Evolutionary conservation across 2,888 invertebrate genomes (phyloP).

Genomic region (Nemotelus nigrinus): DNA sequence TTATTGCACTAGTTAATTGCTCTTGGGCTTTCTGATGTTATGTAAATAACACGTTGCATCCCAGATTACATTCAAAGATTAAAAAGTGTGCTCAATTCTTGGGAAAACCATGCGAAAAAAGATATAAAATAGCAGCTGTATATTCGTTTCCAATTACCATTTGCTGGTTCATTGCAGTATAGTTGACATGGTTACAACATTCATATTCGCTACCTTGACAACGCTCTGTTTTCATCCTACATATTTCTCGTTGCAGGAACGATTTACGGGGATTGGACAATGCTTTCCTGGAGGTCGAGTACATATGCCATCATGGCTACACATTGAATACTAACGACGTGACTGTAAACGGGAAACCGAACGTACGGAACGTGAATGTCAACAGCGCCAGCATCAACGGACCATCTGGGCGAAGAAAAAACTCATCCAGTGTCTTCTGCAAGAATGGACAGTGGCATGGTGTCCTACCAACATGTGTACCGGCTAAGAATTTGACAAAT

Average conservation of each 20-base stretch:
- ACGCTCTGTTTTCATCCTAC: too few species aligned
- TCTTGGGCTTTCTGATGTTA: too few species aligned
- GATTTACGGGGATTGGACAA: slow-evolving; percentile 48
- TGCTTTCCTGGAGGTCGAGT: slow-evolving; percentile 53
- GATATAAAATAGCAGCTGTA: neutral
- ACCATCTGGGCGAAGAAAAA: slow-evolving; percentile 35
- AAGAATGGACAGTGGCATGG: slow-evolving; percentile 52
- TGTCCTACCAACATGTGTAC: slow-evolving; percentile 48
- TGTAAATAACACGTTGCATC: too few species aligned
- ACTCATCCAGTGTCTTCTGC: slow-evolving; percentile 50
- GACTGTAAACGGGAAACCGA: slow-evolving; percentile 17
- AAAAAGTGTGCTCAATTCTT: neutral
- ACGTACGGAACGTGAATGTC: neutral
- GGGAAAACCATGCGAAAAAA: neutral
- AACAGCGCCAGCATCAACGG: neutral
- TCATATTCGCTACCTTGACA: too few species aligned
- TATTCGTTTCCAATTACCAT: too few species aligned
- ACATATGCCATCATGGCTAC: slow-evolving; percentile 52
- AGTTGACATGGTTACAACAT: too few species aligned
- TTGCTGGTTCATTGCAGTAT: too few species aligned
- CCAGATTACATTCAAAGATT: too few species aligned
- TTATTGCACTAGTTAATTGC: too few species aligned
- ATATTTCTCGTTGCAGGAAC: slow-evolving; percentile 46
- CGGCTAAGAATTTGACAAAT: slow-evolving; percentile 42
- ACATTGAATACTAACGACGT: slow-evolving; percentile 41